phyloP scores from a whole-genome alignment of 2,113 vertebrate species.

The Chamaetylas fuelleborni region DNA sequence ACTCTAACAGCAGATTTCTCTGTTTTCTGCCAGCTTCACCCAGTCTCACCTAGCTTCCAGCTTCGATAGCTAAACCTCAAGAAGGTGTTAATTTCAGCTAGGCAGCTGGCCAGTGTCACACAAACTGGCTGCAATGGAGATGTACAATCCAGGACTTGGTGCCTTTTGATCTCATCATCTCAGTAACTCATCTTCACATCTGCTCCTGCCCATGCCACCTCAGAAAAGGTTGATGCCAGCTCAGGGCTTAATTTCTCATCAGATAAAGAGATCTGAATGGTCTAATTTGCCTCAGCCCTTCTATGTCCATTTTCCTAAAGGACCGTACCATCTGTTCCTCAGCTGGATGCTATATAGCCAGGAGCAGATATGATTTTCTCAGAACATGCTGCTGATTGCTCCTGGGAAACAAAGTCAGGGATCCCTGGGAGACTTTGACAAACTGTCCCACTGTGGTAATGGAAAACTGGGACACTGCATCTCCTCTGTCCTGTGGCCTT shows the following conservation, averaged over 20 bases:
- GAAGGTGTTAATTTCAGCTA: not conserved
- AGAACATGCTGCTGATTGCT: not conserved
- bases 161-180: not conserved
- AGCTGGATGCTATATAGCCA: not conserved
- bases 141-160: not conserved
- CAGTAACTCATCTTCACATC: not conserved
- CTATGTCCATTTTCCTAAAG: not conserved
- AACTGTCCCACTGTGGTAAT: not conserved
- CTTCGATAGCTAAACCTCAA: not conserved
- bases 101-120: not conserved
- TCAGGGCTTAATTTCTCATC: not conserved
- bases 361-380: not conserved
- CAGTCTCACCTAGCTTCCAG: not conserved
- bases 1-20: not conserved
- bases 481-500: not conserved
- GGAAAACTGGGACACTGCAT: not conserved
- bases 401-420: not conserved
- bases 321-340: not conserved
- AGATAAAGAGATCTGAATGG: not conserved
- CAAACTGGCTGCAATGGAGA: not conserved
- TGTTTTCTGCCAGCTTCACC: not conserved
- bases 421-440: not conserved
- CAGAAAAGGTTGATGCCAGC: not conserved
- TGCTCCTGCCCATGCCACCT: not conserved
- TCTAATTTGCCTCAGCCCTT: not conserved